Percentiles rank a stretch among this genome's conserved stretches.
phyloP scores from a whole-genome alignment of 1,140 invertebrate genomes.

The Aphis craccivora region DNA sequence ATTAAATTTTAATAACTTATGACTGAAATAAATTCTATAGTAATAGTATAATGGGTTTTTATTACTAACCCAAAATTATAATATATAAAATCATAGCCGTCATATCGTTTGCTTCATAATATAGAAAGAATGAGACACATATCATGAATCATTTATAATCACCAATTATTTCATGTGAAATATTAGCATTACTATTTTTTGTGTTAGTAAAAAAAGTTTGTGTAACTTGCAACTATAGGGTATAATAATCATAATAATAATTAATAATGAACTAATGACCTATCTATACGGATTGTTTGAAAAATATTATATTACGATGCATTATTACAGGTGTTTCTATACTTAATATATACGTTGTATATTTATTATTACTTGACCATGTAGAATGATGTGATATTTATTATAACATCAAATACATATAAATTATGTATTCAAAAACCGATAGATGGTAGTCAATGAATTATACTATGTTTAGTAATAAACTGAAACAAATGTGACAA shows the following conservation, averaged over 20 bases:
- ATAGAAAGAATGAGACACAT: not conserved
- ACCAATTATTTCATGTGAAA: not conserved
- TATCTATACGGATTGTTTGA: not conserved
- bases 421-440: not conserved
- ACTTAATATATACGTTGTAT: not conserved
- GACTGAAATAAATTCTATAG: not conserved
- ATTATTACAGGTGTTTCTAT: not conserved
- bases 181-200: not conserved
- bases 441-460: not conserved
- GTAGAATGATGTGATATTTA: not conserved
- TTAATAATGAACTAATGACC: not conserved
- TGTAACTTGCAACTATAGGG: not conserved
- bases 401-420: not conserved
- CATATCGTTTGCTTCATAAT: not conserved
- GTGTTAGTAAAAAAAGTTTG: not conserved
- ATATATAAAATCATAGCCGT: not conserved
- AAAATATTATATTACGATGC: not conserved
- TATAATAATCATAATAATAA: not conserved
- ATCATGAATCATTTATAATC: constrained; percentile 6
- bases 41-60: not conserved
- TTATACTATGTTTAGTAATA: not conserved
- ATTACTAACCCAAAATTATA: not conserved
- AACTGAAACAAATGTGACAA: not conserved
- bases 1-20: not conserved
- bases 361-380: not conserved